phyloP scores from a whole-genome alignment of 1,140 invertebrate species.

The Caenorhabditis latens region DNA sequence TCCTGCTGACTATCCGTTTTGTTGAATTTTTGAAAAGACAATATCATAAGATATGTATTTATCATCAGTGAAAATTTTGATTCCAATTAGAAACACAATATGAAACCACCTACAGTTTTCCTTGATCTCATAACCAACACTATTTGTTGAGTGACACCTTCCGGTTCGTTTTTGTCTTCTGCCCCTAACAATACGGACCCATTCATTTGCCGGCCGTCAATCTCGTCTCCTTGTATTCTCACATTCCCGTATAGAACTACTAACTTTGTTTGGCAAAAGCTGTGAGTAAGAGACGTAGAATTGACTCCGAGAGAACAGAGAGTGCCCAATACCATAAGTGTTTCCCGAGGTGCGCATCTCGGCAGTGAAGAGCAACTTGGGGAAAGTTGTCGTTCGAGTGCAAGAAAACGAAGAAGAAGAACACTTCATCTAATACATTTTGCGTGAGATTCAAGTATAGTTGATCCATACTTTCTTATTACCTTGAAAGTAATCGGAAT shows the following conservation, averaged over 20 bases:
- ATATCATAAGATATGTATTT: no score
- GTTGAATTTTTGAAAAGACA: no score
- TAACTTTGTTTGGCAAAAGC: slow-evolving; percentile 51
- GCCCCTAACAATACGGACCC: slow-evolving; percentile 30
- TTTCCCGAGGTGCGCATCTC: slow-evolving; percentile 54
- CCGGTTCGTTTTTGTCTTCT: not conserved
- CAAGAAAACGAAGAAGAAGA: not conserved
- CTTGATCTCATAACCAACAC: not conserved
- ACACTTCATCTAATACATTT: not conserved
- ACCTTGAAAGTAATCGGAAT: not conserved
- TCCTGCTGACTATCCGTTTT: no score
- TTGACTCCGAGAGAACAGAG: not conserved
- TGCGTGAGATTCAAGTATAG: not conserved
- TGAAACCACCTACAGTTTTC: no score
- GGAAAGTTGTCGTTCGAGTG: slow-evolving; percentile 39
- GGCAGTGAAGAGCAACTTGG: slow-evolving; percentile 49
- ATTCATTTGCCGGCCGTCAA: slow-evolving; percentile 19
- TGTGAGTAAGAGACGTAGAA: slow-evolving; percentile 44
- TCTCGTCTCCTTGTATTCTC: not conserved
- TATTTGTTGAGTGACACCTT: slow-evolving; percentile 20
- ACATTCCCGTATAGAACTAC: not conserved
- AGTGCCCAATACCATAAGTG: slow-evolving; percentile 54
- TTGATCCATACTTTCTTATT: no score
- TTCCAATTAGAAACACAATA: no score
- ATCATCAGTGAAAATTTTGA: no score